phyloP scores from a whole-genome alignment of 2,113 vertebrate genomes.

The Pterocles gutturalis region DNA sequence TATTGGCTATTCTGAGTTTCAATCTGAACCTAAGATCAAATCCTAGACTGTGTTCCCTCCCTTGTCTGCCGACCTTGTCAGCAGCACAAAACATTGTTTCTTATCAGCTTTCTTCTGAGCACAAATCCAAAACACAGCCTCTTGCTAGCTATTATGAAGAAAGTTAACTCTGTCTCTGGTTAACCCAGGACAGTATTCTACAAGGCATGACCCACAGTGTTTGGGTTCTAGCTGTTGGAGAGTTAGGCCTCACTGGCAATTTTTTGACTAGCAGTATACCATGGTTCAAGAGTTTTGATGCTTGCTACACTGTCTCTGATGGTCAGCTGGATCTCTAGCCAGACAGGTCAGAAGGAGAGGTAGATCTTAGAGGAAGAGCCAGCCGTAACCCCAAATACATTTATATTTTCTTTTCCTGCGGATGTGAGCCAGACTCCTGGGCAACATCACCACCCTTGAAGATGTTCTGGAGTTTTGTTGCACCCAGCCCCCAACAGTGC shows the following conservation, averaged over 20 bases:
- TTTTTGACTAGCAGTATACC: background rate
- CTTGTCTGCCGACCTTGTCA: too few relatives aligned
- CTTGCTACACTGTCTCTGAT: background rate
- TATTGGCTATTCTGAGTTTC: too few relatives aligned
- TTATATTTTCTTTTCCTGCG: background rate
- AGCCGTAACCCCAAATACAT: background rate
- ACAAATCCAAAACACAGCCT: too few relatives aligned
- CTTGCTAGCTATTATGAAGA: too few relatives aligned
- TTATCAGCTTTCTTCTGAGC: too few relatives aligned
- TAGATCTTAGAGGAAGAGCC: background rate
- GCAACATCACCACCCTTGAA: background rate
- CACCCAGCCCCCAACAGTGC: background rate
- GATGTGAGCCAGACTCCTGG: background rate
- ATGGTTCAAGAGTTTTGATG: background rate
- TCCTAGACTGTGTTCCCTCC: too few relatives aligned
- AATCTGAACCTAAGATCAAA: too few relatives aligned
- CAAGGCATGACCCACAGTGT: background rate
- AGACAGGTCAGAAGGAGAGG: background rate
- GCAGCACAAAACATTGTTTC: too few relatives aligned
- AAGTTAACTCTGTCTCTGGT: too few relatives aligned
- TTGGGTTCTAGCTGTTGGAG: background rate
- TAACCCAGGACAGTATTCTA: background rate
- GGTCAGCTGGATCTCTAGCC: background rate
- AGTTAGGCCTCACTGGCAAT: background rate
- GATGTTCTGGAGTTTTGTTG: background rate